Evolutionary conservation across 2,888 invertebrate genomes (phyloP).

Genomic region (Leptodirus hochenwartii): DNA sequence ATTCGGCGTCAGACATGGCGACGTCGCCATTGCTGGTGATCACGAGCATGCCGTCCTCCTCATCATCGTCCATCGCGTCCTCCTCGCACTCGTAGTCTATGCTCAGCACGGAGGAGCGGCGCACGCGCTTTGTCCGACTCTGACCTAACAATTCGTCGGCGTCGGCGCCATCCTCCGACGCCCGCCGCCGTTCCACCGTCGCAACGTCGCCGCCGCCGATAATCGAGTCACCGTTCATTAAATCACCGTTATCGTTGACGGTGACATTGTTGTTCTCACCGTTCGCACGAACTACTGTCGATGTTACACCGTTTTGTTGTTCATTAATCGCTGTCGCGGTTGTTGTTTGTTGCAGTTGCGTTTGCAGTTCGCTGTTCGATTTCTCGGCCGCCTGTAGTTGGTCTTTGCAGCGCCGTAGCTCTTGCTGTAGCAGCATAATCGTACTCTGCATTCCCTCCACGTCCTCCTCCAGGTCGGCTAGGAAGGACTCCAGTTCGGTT

Average conservation of each 20-base stretch:
- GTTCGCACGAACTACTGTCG: too few species aligned
- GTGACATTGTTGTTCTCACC: constrained; percentile 1
- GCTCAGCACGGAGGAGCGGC: constrained; percentile 51
- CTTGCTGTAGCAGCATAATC: constrained; percentile 83
- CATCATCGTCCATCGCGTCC: too few species aligned
- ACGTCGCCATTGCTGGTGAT: constrained; percentile 50
- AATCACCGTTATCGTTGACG: neutral
- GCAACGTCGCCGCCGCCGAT: constrained; percentile 25
- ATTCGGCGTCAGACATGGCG: constrained; percentile 28
- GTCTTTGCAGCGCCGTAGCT: constrained; percentile 69
- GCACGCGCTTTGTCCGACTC: constrained; percentile 43
- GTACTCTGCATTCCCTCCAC: constrained; percentile 98
- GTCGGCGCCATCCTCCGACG: constrained; percentile 29
- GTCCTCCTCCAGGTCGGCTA: constrained; percentile 92
- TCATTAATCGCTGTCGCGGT: constrained; percentile 5
- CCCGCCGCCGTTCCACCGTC: too few species aligned
- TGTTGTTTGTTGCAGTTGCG: constrained; percentile 16
- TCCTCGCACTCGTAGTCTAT: constrained; percentile 53
- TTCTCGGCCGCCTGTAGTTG: constrained; percentile 35
- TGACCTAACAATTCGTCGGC: constrained; percentile 29
- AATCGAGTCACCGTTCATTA: constrained; percentile 17
- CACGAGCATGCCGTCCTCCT: constrained; percentile 46
- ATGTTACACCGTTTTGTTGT: too few species aligned
- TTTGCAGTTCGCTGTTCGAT: constrained; percentile 27
- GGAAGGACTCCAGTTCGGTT: constrained; percentile 88